Base-by-base conservation (phyloP, 2,113 vertebrate species). In the Progne subis region DNA sequence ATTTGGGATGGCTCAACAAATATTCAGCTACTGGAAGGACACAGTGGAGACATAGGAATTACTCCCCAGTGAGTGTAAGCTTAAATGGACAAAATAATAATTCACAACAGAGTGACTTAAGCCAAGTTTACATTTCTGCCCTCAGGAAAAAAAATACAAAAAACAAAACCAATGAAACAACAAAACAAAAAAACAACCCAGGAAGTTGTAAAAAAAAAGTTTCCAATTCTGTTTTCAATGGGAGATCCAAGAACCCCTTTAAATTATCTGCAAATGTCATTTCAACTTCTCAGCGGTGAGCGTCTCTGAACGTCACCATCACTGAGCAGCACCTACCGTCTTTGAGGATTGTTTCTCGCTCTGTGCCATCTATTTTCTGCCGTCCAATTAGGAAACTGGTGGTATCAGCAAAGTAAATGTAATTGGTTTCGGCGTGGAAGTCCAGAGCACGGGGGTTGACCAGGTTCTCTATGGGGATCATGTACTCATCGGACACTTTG, bases 371-470 rank as follows among this genome's bases (percentile, higher is more conserved):
- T 88, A 99, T 99, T 97, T 99, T 99, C 94, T 99, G 99, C 21
- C 99, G 94, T 6, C 99, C 99, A 91, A 99, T 99, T 82, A 99
- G 97, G 95, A 99, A 99, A 96, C 99, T 99, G 75, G 99, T 99
- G 17, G 99, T 99, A 92, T 99, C 99, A 52, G 99, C 99, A 96
- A 99, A 99, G 96, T 99, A 99, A 95, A 99, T 98, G 91, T 99
- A 98, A 96, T 98, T 99, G 61, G 97, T 97, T 97, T 99, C 99
- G 1, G 99, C 99, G 2, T 99, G 99, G 96, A 99, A 99, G 96
- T 99, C 99, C 68, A 99, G 97, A 61, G 99, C 99, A 82, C 99
- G 98, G 49, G 99, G 99, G 88, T 99, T 99, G 80, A 99, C 99
- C 88, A 99, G 91, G 95, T 99, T 99, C 96, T 99, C 99, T 37